These are phyloP conservation scores for Callospermophilus lateralis DNA, from an alignment of 2,113 vertebrate species.

Conservation along the genomic window DNA sequence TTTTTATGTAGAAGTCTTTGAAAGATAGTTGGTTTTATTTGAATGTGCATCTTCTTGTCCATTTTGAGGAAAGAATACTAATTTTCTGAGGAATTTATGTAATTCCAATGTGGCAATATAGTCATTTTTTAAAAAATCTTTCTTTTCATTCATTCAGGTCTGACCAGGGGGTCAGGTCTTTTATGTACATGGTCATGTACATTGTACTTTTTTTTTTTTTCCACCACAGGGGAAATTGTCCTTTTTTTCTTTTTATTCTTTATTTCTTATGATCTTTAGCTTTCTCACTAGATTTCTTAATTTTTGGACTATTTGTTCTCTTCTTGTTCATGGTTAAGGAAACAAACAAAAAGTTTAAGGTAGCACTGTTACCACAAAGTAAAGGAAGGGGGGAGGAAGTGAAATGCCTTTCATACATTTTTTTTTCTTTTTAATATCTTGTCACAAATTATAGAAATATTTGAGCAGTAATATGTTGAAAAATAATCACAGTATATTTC, in stretches of 20 bases:
- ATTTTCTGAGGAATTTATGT: conserved; percentile 7
- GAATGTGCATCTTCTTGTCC: background rate
- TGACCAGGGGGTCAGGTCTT: background rate
- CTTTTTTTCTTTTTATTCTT: background rate
- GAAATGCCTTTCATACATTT: background rate
- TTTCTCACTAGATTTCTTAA: background rate
- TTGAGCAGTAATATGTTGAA: background rate
- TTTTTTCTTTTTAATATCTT: conserved; percentile 1
- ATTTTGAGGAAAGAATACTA: background rate
- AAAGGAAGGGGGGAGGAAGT: background rate
- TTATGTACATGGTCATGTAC: background rate
- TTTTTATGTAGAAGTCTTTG: conserved; percentile 1
- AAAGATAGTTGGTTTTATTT: conserved; percentile 17
- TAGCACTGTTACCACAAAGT: background rate
- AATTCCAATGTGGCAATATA: conserved; percentile 1
- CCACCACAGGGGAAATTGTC: background rate
- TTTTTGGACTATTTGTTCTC: background rate
- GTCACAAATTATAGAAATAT: conserved; percentile 18
- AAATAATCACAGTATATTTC: background rate
- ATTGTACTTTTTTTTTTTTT: background rate
- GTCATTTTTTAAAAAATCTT: background rate
- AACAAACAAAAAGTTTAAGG: background rate
- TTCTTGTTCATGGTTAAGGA: background rate
- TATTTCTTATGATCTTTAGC: background rate
- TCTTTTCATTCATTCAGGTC: background rate